Conservation (phyloP, 2,888 invertebrate genomes). For the Ectemnius lituratus region DNA sequence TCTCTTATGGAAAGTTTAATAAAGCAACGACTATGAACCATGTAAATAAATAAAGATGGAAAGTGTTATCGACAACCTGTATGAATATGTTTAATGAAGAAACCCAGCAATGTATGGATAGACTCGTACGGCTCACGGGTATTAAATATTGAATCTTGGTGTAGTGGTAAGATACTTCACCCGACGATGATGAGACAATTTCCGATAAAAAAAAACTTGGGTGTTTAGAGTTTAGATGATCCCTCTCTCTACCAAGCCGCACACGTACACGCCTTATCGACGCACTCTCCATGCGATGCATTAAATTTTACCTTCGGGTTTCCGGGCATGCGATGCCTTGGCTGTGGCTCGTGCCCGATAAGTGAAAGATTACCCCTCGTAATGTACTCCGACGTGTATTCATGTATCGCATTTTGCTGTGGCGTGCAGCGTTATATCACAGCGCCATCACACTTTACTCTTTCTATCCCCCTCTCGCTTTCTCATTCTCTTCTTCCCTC, state of each 20-base stretch:
- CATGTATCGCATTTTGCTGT: background rate
- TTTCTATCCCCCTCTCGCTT: no score
- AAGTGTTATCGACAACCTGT: no score
- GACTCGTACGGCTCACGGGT: no score
- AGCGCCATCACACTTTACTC: no score
- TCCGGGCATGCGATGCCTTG: background rate
- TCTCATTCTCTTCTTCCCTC: no score
- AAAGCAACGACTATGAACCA: no score
- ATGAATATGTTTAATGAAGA: no score
- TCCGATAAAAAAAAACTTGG: conserved; percentile 25
- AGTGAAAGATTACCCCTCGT: conserved; percentile 6
- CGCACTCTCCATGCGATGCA: conserved; percentile 25
- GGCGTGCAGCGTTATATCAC: no score
- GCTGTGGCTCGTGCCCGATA: conserved; percentile 5
- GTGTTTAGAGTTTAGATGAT: background rate
- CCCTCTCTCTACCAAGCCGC: conserved; percentile 16
- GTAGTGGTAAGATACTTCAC: background rate
- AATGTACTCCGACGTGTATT: background rate
- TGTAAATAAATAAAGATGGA: no score
- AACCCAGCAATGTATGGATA: no score
- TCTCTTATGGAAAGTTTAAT: no score
- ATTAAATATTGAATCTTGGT: background rate
- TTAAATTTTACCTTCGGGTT: conserved; percentile 39
- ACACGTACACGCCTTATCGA: conserved; percentile 13
- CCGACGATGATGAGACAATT: conserved; percentile 14